Evolutionary conservation across 2,113 vertebrate species (phyloP).

Genomic region (Cryptomyrus ogoouensis): DNA sequence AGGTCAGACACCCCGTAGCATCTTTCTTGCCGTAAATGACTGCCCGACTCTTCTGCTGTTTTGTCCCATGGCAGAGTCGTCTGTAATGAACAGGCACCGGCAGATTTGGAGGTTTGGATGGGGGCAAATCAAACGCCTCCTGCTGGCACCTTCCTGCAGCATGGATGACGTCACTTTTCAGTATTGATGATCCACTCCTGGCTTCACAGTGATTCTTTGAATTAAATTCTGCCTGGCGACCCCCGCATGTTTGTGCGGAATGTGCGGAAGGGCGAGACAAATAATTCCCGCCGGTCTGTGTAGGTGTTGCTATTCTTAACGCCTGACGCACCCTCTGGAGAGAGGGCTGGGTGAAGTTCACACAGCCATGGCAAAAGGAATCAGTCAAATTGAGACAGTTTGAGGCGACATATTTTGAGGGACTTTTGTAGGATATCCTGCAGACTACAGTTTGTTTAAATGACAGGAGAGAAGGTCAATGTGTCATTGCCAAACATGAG

Average conservation of each 20-base stretch:
- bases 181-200: neutral
- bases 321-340: neutral
- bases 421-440: neutral
- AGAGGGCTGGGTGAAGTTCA: neutral
- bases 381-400: neutral
- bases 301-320: neutral
- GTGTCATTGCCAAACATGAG: neutral
- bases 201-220: neutral
- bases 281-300: neutral
- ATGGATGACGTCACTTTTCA: neutral
- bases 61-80: neutral
- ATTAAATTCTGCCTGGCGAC: neutral
- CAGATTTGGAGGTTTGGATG: neutral
- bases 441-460: conserved; percentile 1
- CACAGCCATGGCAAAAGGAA: neutral
- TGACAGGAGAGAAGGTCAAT: conserved; percentile 9
- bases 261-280: neutral
- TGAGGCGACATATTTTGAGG: neutral
- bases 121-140: neutral
- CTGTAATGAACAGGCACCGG: neutral
- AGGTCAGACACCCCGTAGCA: neutral
- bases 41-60: neutral
- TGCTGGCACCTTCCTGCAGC: neutral
- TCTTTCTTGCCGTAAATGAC: neutral
- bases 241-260: neutral